Evolutionary conservation across 1,140 invertebrate species (phyloP), one percentile per base, ranked within the genome.

Genomic region (Onthophagus taurus): DNA sequence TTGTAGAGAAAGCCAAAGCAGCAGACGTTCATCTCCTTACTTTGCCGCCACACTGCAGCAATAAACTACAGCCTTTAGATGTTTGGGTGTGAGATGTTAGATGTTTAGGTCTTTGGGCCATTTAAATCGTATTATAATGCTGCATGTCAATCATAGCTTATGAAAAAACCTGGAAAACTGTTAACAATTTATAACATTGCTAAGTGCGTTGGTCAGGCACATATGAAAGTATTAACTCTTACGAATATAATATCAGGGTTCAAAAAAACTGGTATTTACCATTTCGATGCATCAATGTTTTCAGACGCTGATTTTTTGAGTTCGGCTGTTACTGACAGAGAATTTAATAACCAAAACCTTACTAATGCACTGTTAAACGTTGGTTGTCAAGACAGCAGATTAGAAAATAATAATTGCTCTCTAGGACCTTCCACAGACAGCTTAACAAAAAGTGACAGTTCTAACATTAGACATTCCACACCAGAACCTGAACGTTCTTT

Each of bases 1-100:
- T 43, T n/a, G 7, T 59, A 7, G 30, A 53, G 36, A 47, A 48
- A 23, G 58, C 58, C 2, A 50, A 51, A 44, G 54, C 58, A 18
- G 58, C 59, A 48, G 56, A 55, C 5, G 50, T 68, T 12, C 45
- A 55, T 4, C 24, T 68, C 46, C 48, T 67, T 4, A 60, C 64
- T 12, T 49, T 70, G n/a, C 59, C 59, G 7, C 63, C 65, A 8
- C 62, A 68, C 31, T 54, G 53, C 26, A 59, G 57, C 19, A 61
- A 68, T 41, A 61, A 65, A 45, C 44, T 68, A 13, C 67, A 69
- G 42, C 68, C 65, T 1, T 50, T 71, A 2, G 68, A 70, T 45
- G 34, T 54, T n/a, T 26, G n/a, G 24, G n/a, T n/a, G n/a, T n/a
- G n/a, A n/a, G n/a, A n/a, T n/a, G n/a, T n/a, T n/a, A n/a, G n/a